phyloP scores from a whole-genome alignment of 2,113 vertebrate genomes.

The Xerus inauris region DNA sequence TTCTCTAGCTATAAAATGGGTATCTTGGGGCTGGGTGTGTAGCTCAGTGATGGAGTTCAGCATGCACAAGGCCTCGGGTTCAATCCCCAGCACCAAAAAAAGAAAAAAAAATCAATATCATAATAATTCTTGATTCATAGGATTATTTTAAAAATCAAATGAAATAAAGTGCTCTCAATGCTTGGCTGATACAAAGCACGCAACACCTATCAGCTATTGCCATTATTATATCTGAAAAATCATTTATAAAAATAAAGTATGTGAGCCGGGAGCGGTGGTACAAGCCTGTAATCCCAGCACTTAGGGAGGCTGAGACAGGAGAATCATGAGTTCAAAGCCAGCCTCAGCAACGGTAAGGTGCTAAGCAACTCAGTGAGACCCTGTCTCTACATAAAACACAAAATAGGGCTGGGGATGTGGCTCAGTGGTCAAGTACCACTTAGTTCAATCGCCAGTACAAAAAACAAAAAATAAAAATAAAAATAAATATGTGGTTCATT shows the following conservation, averaged over 20 bases:
- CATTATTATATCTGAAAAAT: slow-evolving; percentile 11
- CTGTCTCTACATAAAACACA: too few species aligned
- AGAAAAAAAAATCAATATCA: not conserved
- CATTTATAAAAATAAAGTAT: slow-evolving; percentile 7
- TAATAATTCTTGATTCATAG: not conserved
- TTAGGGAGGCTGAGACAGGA: too few species aligned
- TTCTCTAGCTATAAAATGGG: slow-evolving; percentile 8
- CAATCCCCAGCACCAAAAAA: not conserved
- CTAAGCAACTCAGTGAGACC: too few species aligned
- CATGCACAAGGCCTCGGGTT: not conserved
- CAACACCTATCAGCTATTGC: not conserved
- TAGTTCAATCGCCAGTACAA: too few species aligned
- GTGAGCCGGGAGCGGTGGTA: too few species aligned
- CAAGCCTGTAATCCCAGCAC: too few species aligned
- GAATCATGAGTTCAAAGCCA: too few species aligned
- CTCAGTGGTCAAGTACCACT: too few species aligned
- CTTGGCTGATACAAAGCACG: not conserved
- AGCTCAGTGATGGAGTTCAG: not conserved
- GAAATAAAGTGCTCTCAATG: not conserved
- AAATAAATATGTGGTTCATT: too few species aligned
- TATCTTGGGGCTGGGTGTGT: not conserved
- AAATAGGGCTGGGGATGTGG: too few species aligned
- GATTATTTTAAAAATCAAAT: not conserved
- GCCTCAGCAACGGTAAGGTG: too few species aligned
- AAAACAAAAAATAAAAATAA: too few species aligned